A percentile compares a stretch with the other conserved stretches of the same genome.
These are phyloP conservation scores for Archivesica marissinica DNA, from an alignment of 1,140 invertebrate species.

Conservation along the genomic window DNA sequence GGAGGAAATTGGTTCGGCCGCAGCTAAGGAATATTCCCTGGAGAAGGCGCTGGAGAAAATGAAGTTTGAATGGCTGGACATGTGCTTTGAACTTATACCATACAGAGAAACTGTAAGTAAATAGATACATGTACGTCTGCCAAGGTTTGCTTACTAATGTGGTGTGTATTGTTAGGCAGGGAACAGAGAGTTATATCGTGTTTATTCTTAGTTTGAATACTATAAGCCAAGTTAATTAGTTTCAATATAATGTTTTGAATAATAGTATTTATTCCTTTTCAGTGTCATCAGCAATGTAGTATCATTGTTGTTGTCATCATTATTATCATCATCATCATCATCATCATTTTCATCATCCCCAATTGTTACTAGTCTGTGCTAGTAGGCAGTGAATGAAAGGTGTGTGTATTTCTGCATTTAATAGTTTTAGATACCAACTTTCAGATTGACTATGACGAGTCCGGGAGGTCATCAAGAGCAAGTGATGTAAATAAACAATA, in stretches of 20 bases:
- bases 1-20: constrained; percentile 83
- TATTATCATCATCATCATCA: not conserved
- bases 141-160: too few relatives aligned
- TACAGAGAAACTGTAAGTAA: constrained; percentile 87
- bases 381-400: not conserved
- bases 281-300: not conserved
- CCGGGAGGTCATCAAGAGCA: not conserved
- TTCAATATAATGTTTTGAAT: not conserved
- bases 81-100: constrained; percentile 82
- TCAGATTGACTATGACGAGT: constrained; percentile 5
- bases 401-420: not conserved
- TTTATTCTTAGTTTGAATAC: too few relatives aligned
- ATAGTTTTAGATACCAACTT: not conserved
- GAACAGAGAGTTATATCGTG: too few relatives aligned
- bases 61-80: constrained; percentile 84
- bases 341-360: not conserved
- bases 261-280: not conserved
- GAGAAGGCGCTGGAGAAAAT: constrained; percentile 84
- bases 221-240: not conserved
- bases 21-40: constrained; percentile 84
- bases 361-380: not conserved
- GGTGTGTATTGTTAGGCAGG: too few relatives aligned
- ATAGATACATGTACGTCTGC: not conserved
- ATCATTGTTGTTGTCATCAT: not conserved
- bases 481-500: constrained; percentile 1